Evolutionary conservation across 2,888 invertebrate species (phyloP).

Genomic region (Drosophila vallismaia): DNA sequence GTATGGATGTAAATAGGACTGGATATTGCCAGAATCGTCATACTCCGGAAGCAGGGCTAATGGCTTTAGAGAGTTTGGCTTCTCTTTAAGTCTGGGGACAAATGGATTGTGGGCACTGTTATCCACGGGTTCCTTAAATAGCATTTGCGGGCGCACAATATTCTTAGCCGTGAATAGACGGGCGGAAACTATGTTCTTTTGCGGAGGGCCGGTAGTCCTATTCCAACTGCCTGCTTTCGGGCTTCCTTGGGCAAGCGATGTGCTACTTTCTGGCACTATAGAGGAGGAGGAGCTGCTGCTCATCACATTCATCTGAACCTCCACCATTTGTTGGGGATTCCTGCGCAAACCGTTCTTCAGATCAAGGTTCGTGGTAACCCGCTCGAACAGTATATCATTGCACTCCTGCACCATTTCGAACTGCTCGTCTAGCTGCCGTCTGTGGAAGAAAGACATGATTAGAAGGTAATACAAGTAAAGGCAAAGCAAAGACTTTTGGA

Average conservation of each 20-base stretch:
- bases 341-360: constrained; percentile 86
- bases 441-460: constrained; percentile 32
- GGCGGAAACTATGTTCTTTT: constrained; percentile 61
- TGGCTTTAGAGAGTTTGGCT: constrained; percentile 94
- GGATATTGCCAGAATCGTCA: constrained; percentile 86
- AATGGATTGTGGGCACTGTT: constrained; percentile 90
- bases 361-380: constrained; percentile 90
- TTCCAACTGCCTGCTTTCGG: constrained; percentile 87
- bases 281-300: constrained; percentile 10
- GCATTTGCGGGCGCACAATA: constrained; percentile 91
- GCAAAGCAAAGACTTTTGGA: too few relatives aligned
- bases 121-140: constrained; percentile 93
- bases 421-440: constrained; percentile 87
- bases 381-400: constrained; percentile 93
- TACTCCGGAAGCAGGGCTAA: constrained; percentile 89
- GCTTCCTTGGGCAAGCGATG: constrained; percentile 24
- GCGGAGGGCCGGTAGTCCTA: constrained; percentile 44
- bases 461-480: not conserved
- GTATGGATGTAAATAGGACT: constrained; percentile 94
- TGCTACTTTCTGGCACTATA: not conserved
- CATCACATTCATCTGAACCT: constrained; percentile 78
- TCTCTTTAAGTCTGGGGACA: constrained; percentile 92
- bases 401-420: constrained; percentile 91
- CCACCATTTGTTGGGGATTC: constrained; percentile 84
- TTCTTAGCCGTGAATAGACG: constrained; percentile 88